Evolutionary conservation across 2,888 invertebrate species (phyloP), one percentile per base, ranked within the genome.

Genomic region (Drosophila niveifrons): DNA sequence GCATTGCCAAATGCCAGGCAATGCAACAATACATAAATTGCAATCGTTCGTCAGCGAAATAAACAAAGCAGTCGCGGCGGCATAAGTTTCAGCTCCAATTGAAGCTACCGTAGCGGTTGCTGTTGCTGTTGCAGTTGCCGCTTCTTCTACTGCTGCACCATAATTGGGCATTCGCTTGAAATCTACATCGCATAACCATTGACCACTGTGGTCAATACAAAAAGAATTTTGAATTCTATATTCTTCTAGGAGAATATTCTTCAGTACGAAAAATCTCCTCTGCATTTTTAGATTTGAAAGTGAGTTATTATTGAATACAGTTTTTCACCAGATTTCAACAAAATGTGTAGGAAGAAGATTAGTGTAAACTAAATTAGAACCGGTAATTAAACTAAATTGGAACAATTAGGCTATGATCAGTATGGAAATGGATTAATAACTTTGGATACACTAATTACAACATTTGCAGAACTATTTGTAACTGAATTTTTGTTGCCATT

Each of bases 1-100:
- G 81, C 84, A 89, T 72, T 74, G 75, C 82, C 77, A 86, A 81
- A 85, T 85, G 87, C 70, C 75, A n/a, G 76, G 75, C 80, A 84
- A 87, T 87, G 89, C 89, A 89, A 85, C 89, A 85, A 89, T 85
- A 89, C 85, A 85, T 85, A 85, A 85, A 85, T 85, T 85, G 85
- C 85, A 82, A 77, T 84, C 85, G 88, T 88, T 84, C 89, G 89
- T 85, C 85, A 85, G 84, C 67, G n/a, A 61, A 68, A 29, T 34
- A 80, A 88, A 80, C 82, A 80, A 86, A 88, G 76, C 76, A 73
- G 18, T 72, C 64, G 87, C 72, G 72, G 75, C 79, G 36, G 18
- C 59, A 56, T 43, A 65, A 52, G 66, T 47, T 66, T 48, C 52
- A 51, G 53, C 48, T 44, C 28, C 46, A 61, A 46, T 50, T 53